Evolutionary conservation across 2,113 vertebrate species (phyloP).

Genomic region (Papio anubis): DNA sequence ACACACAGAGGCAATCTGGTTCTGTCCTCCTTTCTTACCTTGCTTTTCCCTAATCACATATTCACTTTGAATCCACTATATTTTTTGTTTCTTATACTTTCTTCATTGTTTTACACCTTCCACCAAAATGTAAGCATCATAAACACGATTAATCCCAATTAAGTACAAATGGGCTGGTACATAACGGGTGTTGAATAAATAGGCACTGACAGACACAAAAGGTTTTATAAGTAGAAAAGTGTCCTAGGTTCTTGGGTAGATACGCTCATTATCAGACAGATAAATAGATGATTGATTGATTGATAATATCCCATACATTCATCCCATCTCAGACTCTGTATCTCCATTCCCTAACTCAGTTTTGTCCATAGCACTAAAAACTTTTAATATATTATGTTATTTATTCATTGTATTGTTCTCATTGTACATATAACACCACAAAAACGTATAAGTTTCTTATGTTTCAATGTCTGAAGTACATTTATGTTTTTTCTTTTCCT

Average conservation of each 20-base stretch:
- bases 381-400: background rate
- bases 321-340: background rate
- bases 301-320: background rate
- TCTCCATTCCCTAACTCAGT: background rate
- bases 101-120: background rate
- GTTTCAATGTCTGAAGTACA: background rate
- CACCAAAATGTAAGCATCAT: background rate
- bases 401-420: background rate
- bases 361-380: background rate
- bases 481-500: background rate
- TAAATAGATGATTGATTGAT: background rate
- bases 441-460: background rate
- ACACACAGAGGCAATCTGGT: too few species aligned
- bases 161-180: background rate
- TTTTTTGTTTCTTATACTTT: background rate
- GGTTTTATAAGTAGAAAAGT: background rate
- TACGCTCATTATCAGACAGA: background rate
- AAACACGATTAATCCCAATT: background rate
- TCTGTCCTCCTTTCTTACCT: background rate
- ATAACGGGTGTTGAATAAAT: background rate
- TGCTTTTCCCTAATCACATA: background rate
- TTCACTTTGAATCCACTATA: background rate
- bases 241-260: background rate
- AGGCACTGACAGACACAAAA: background rate
- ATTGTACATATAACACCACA: background rate